Conservation (phyloP, 2,797 vertebrate species). For the Leptodactylus fallax region DNA sequence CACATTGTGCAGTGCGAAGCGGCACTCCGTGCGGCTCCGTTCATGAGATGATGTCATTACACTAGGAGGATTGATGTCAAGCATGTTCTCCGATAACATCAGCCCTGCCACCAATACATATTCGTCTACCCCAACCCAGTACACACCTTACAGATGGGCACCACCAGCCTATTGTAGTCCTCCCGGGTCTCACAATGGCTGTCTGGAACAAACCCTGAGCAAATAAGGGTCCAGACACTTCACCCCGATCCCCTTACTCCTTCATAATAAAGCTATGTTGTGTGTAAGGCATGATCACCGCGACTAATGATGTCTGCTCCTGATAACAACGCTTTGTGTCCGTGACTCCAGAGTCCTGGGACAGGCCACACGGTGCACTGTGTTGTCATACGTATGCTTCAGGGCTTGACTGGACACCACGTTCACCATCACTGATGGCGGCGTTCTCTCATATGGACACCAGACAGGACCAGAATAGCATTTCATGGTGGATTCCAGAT, state of each 20-base stretch:
- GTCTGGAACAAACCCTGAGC: neutral
- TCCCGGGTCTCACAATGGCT: neutral
- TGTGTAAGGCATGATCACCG: constrained; percentile 5
- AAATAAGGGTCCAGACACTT: neutral
- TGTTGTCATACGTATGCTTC: neutral
- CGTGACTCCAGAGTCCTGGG: neutral
- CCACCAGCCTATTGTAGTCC: neutral
- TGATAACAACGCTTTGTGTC: neutral
- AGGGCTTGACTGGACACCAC: neutral
- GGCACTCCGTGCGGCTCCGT: neutral
- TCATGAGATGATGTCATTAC: neutral
- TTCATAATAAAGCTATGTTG: constrained; percentile 11
- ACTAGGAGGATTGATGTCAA: neutral
- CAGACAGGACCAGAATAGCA: neutral
- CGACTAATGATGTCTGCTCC: neutral
- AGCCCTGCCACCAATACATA: neutral
- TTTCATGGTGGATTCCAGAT: neutral
- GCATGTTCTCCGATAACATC: neutral
- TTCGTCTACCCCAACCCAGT: neutral
- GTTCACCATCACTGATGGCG: neutral
- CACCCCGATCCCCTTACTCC: neutral
- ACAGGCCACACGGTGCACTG: neutral
- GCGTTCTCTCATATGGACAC: neutral
- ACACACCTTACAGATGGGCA: neutral
- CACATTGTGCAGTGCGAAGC: neutral